Evolutionary conservation across 2,888 invertebrate species (phyloP).

Genomic region (Oxytorus armatus): DNA sequence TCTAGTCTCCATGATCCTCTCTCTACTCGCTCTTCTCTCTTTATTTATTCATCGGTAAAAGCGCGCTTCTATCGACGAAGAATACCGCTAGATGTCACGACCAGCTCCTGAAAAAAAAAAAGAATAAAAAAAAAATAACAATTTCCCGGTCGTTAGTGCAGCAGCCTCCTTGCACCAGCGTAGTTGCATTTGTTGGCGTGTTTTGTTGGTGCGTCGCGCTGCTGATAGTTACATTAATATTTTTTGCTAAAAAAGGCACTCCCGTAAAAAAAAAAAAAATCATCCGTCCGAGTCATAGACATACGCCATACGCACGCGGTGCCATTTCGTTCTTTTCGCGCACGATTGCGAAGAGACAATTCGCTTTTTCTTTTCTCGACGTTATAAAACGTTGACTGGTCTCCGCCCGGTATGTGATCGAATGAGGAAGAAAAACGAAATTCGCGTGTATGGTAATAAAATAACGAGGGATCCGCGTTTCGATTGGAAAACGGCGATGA

Average conservation of each 20-base stretch:
- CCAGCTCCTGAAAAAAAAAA: not conserved
- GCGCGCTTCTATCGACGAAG: not conserved
- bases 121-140: slow-evolving; percentile 19
- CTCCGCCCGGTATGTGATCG: slow-evolving; percentile 52
- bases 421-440: not conserved
- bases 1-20: no score
- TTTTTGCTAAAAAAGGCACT: no score
- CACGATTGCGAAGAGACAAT: slow-evolving; percentile 42
- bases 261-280: slow-evolving; percentile 10
- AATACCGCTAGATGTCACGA: not conserved
- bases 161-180: slow-evolving; percentile 42
- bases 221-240: not conserved
- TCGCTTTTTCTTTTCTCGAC: slow-evolving; percentile 21
- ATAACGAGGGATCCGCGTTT: not conserved
- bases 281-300: slow-evolving; percentile 14
- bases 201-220: slow-evolving; percentile 44
- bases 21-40: no score
- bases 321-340: slow-evolving; percentile 28
- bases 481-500: slow-evolving; percentile 61
- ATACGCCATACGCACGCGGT: slow-evolving; percentile 16
- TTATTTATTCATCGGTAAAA: no score
- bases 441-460: slow-evolving; percentile 14
- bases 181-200: slow-evolving; percentile 29
- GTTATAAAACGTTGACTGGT: slow-evolving; percentile 47
- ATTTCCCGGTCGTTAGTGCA: slow-evolving; percentile 49